Percentiles rank a stretch among this genome's conserved stretches.
Conservation (phyloP, 2,113 vertebrate genomes). For the Mobula birostris region DNA sequence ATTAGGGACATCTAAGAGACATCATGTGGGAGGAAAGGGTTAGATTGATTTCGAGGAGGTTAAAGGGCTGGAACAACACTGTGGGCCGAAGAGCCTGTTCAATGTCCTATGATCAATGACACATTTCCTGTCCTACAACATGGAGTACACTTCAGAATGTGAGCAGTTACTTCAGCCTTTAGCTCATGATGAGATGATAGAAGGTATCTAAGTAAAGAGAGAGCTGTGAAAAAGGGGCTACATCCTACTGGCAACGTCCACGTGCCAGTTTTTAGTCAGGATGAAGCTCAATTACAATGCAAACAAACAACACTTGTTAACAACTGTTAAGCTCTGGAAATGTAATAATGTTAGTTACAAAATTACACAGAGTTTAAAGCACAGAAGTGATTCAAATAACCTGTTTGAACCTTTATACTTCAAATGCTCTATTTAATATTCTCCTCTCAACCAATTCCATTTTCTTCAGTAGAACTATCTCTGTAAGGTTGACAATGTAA, state of each 20-base stretch:
- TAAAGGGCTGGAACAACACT: too few relatives aligned
- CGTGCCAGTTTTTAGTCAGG: too few relatives aligned
- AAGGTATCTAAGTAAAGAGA: not conserved
- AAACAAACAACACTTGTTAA: not conserved
- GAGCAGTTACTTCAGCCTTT: not conserved
- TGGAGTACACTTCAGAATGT: not conserved
- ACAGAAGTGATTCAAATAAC: not conserved
- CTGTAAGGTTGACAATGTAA: too few relatives aligned
- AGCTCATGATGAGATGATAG: not conserved
- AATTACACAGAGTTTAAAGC: not conserved
- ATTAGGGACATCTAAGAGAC: too few relatives aligned
- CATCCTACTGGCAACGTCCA: not conserved
- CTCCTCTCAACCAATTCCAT: not conserved
- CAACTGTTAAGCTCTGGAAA: not conserved
- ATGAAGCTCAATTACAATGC: not conserved
- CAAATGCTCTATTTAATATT: not conserved
- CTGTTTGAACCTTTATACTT: not conserved
- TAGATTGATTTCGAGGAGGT: too few relatives aligned
- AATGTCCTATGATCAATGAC: too few relatives aligned
- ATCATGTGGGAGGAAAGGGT: too few relatives aligned
- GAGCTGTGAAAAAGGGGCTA: not conserved
- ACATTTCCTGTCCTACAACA: not conserved
- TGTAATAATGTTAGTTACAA: not conserved
- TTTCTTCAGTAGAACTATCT: not conserved
- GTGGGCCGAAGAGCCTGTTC: too few relatives aligned